phyloP scores from a whole-genome alignment of 1,140 invertebrate genomes.

The Coptotermes formosanus region DNA sequence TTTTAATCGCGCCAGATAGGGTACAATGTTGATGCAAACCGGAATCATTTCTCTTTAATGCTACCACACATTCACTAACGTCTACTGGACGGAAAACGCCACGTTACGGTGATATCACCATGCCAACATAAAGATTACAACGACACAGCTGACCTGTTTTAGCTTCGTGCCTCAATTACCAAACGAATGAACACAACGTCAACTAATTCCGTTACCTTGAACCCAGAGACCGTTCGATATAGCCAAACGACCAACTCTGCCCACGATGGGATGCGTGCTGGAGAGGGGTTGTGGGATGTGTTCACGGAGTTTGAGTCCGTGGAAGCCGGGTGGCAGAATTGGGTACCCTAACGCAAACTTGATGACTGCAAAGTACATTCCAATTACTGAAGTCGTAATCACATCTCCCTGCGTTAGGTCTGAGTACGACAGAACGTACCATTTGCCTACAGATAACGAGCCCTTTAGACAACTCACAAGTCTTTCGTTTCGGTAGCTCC shows the following conservation, averaged over 20 bases:
- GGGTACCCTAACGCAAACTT: neutral
- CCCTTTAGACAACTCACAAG: neutral
- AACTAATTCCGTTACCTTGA: too few relatives aligned
- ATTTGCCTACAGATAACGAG: neutral
- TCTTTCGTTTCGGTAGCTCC: neutral
- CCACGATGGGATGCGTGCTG: too few relatives aligned
- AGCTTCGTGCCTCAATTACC: too few relatives aligned
- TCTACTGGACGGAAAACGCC: neutral
- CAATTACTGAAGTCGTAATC: neutral
- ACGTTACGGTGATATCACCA: neutral
- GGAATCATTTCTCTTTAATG: neutral
- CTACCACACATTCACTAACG: neutral
- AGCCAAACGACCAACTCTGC: too few relatives aligned
- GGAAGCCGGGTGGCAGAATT: neutral
- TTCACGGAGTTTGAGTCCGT: neutral
- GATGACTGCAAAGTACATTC: neutral
- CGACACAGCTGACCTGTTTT: neutral
- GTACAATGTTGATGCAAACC: neutral
- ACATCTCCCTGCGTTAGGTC: neutral
- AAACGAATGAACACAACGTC: too few relatives aligned
- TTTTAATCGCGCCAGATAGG: neutral
- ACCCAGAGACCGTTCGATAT: too few relatives aligned
- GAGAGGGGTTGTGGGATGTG: too few relatives aligned
- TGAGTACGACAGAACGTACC: neutral
- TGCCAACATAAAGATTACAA: neutral